These are phyloP conservation scores for Himalopsyche tibetana DNA, from an alignment of 2,888 invertebrate genomes.

Conservation along the genomic window DNA sequence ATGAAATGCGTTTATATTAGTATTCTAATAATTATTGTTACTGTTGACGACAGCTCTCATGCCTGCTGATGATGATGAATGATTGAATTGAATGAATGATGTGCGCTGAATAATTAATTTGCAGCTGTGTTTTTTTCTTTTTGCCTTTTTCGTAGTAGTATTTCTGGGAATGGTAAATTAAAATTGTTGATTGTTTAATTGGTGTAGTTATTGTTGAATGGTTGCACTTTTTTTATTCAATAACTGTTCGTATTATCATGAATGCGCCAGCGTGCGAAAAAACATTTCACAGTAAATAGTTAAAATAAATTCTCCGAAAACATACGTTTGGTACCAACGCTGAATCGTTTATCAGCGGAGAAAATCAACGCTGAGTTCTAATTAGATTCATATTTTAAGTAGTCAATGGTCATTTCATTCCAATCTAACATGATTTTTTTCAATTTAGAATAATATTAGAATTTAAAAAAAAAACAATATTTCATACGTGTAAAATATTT, in stretches of 20 bases:
- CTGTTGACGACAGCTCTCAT: not conserved
- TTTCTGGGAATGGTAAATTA: slow-evolving; percentile 12
- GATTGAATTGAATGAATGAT: slow-evolving; percentile 17
- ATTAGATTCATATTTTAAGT: too few relatives aligned
- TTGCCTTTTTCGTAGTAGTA: slow-evolving; percentile 12
- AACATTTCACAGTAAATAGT: not conserved
- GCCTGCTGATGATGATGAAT: slow-evolving; percentile 23
- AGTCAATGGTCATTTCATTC: too few relatives aligned
- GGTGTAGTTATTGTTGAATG: slow-evolving; percentile 24
- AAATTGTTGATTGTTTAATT: not conserved
- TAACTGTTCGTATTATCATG: not conserved
- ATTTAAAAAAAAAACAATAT: too few relatives aligned
- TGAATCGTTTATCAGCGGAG: too few relatives aligned
- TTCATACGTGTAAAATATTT: too few relatives aligned
- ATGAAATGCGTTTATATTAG: not conserved
- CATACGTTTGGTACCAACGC: too few relatives aligned
- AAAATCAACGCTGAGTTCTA: too few relatives aligned
- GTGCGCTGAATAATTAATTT: slow-evolving; percentile 20
- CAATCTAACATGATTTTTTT: too few relatives aligned
- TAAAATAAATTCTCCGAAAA: too few relatives aligned
- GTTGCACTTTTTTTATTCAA: slow-evolving; percentile 31
- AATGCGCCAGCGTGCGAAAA: not conserved
- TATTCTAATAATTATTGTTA: not conserved
- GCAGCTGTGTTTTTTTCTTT: slow-evolving; percentile 4
- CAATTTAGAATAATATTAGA: too few relatives aligned